Conservation (phyloP, 1,140 invertebrate genomes). For the Papilio helenus region DNA sequence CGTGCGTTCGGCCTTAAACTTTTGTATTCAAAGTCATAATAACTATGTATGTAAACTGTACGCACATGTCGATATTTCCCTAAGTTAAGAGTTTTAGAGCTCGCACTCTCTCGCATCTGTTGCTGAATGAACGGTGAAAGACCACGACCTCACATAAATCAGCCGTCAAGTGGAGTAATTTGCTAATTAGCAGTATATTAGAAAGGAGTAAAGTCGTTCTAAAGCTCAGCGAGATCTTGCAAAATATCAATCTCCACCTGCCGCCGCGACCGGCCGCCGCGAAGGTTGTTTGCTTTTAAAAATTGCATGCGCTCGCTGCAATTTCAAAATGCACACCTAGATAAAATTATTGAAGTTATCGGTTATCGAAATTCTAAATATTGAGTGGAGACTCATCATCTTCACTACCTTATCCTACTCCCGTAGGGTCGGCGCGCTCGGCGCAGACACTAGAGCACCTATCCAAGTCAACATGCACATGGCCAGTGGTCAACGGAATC, state of each 20-base stretch:
- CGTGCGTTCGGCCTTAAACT: conserved; percentile 11
- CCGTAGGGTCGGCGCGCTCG: no score
- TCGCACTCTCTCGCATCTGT: neutral
- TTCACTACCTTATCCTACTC: no score
- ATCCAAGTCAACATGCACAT: no score
- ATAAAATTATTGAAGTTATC: neutral
- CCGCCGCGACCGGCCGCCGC: neutral
- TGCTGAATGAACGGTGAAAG: neutral
- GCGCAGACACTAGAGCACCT: no score
- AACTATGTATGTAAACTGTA: neutral
- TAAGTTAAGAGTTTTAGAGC: neutral
- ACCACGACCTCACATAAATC: neutral
- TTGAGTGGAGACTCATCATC: neutral
- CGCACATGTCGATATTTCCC: neutral
- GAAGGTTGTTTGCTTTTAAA: conserved; percentile 18
- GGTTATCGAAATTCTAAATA: neutral
- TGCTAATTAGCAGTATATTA: neutral
- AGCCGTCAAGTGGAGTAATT: neutral
- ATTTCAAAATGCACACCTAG: neutral
- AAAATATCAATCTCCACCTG: neutral
- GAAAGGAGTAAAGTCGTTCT: neutral
- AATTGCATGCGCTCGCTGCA: neutral
- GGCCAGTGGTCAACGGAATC: no score
- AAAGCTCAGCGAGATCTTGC: neutral
- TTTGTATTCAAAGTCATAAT: conserved; percentile 17